phyloP scores from a whole-genome alignment of 2,797 vertebrate species.

The Coccyzus lansbergi region DNA sequence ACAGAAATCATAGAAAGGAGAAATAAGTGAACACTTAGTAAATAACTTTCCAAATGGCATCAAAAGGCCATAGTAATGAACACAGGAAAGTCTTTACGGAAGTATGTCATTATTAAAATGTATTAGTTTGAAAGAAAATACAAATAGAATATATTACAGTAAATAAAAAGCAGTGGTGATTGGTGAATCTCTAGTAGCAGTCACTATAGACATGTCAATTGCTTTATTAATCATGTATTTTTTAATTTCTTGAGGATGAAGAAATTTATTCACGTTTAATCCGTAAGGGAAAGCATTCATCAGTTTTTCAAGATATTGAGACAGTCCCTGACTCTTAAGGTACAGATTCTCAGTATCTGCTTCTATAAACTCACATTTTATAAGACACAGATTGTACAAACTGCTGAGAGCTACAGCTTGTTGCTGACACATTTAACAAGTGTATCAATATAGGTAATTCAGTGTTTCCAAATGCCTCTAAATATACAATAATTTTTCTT shows the following conservation, averaged over 20 bases:
- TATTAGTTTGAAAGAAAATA: neutral
- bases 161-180: neutral
- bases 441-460: neutral
- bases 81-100: rapidly evolving
- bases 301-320: neutral
- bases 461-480: neutral
- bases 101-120: neutral
- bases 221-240: neutral
- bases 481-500: neutral
- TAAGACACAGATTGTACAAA: neutral
- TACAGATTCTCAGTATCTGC: neutral
- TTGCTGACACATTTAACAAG: neutral
- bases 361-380: neutral
- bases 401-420: neutral
- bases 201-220: neutral
- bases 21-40: neutral
- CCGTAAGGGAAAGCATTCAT: neutral
- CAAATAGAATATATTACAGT: neutral
- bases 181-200: neutral
- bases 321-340: neutral
- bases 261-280: neutral
- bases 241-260: neutral
- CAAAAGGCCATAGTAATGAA: neutral
- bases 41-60: neutral
- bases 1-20: neutral